Evolutionary conservation across 2,888 invertebrate genomes (phyloP).

Genomic region (Acrobasis suavella): DNA sequence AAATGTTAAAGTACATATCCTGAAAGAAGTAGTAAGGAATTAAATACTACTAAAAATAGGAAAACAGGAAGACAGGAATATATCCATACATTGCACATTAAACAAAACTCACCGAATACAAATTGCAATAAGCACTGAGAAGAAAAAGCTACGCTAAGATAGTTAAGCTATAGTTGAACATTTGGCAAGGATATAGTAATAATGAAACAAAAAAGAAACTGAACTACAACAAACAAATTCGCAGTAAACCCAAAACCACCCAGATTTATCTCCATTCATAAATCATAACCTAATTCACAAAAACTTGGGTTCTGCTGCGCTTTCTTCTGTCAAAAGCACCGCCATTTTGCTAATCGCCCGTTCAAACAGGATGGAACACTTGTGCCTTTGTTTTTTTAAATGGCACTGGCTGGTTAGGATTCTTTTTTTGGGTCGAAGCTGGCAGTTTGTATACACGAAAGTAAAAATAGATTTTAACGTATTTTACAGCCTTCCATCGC

Average conservation of each 20-base stretch:
- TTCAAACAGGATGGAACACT: conserved; percentile 39
- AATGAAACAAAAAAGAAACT: not conserved
- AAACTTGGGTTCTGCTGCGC: conserved; percentile 28
- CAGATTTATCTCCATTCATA: conserved; percentile 20
- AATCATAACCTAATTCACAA: conserved; percentile 18
- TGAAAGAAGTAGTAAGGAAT: too few species aligned
- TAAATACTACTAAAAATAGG: too few species aligned
- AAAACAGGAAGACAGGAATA: too few species aligned
- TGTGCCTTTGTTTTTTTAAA: conserved; percentile 30
- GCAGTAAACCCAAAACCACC: conserved; percentile 12
- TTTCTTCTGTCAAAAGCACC: conserved; percentile 39
- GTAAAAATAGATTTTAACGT: conserved; percentile 16
- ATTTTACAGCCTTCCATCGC: not conserved
- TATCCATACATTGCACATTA: too few species aligned
- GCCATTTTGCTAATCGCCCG: conserved; percentile 39
- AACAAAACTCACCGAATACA: too few species aligned
- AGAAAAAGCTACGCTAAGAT: not conserved
- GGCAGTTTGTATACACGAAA: conserved; percentile 12
- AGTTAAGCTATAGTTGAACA: not conserved
- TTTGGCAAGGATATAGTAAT: not conserved
- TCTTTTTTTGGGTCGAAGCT: conserved; percentile 14
- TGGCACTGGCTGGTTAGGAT: conserved; percentile 21
- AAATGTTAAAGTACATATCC: not conserved
- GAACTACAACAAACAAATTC: not conserved
- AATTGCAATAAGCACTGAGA: not conserved